These are phyloP conservation scores for Trisateles emortualis DNA, from an alignment of 2,888 invertebrate species.

Conservation along the genomic window DNA sequence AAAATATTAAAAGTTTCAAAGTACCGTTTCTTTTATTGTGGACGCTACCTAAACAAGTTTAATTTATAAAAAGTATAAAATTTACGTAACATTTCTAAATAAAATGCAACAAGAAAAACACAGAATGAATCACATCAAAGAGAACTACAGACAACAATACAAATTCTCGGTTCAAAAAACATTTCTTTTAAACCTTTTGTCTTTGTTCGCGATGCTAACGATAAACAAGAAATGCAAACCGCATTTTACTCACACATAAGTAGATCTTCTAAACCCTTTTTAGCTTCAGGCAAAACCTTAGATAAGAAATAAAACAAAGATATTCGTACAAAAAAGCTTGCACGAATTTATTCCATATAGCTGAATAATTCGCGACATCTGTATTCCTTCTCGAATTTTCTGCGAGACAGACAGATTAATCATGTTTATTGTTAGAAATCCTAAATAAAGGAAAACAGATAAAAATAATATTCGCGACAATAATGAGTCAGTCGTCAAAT, in stretches of 20 bases:
- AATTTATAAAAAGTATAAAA: too few relatives aligned
- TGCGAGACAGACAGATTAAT: background rate
- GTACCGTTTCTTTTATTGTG: too few relatives aligned
- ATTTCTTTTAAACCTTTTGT: background rate
- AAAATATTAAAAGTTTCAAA: too few relatives aligned
- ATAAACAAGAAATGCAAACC: constrained; percentile 1
- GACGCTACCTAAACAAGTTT: too few relatives aligned
- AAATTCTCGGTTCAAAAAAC: background rate
- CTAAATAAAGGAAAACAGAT: background rate
- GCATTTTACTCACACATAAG: constrained; percentile 1
- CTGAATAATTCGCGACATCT: background rate
- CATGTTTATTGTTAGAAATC: background rate
- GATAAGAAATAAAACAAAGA: constrained; percentile 9
- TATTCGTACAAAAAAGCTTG: constrained; percentile 3
- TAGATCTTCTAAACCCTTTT: background rate
- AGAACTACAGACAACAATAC: background rate
- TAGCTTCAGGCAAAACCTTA: constrained; percentile 5
- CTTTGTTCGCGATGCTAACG: background rate
- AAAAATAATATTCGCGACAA: background rate
- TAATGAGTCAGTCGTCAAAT: constrained; percentile 1
- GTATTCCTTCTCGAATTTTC: background rate
- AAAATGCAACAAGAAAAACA: background rate
- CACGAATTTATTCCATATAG: background rate
- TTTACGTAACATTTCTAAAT: too few relatives aligned
- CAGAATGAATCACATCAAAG: background rate